These are phyloP conservation scores for Cotesia typhae DNA, from an alignment of 1,140 invertebrate species.

Conservation along the genomic window DNA sequence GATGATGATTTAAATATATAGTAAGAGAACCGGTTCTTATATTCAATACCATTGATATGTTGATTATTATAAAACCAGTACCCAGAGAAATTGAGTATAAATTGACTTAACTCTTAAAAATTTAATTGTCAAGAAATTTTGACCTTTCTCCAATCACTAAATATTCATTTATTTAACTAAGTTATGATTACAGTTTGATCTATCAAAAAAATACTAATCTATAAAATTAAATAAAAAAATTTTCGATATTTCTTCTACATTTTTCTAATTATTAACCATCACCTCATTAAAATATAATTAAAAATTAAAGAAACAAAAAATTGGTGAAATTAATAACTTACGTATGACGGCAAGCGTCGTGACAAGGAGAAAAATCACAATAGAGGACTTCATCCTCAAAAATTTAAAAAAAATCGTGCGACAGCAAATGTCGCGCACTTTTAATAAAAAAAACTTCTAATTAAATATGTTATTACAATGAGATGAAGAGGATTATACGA, in stretches of 20 bases:
- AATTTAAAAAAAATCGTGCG: neutral
- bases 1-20: conserved; percentile 10
- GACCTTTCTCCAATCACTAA: neutral
- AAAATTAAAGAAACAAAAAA: conserved; percentile 15
- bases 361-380: conserved; percentile 52
- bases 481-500: neutral
- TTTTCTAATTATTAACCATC: neutral
- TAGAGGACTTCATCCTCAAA: conserved; percentile 49
- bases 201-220: no score
- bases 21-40: conserved; percentile 16
- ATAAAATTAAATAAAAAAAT: no score
- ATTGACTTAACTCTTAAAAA: conserved; percentile 1
- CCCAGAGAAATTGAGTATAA: conserved; percentile 35
- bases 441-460: neutral
- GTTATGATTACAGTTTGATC: no score
- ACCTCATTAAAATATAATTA: neutral
- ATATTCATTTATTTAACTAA: no score
- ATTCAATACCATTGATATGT: neutral
- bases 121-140: conserved; percentile 9
- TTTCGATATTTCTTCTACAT: no score
- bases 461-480: neutral
- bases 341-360: conserved; percentile 47
- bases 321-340: conserved; percentile 46
- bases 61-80: conserved; percentile 25
- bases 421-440: neutral